Evolutionary conservation across 2,888 invertebrate genomes (phyloP).

Genomic region (Dyspetes luteomarginatus): DNA sequence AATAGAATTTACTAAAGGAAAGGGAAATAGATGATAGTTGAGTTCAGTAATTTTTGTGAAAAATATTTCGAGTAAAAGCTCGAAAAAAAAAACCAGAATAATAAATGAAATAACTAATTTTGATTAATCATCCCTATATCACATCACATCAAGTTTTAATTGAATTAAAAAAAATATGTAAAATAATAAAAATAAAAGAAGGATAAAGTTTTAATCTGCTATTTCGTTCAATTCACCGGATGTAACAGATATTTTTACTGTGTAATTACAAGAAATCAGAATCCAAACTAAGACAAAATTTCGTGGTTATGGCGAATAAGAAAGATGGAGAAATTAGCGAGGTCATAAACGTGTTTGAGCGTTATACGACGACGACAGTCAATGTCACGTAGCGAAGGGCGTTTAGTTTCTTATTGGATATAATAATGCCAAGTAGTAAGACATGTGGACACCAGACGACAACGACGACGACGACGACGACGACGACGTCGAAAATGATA

Average conservation of each 20-base stretch:
- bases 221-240: neutral
- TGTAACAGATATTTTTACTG: neutral
- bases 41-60: no score
- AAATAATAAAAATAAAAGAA: no score
- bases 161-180: no score
- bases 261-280: neutral
- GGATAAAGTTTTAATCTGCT: no score
- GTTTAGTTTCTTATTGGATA: constrained; percentile 75
- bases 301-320: constrained; percentile 26
- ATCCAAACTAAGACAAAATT: neutral
- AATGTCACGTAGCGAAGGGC: constrained; percentile 75
- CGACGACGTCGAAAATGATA: constrained; percentile 38
- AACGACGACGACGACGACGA: constrained; percentile 34
- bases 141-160: no score
- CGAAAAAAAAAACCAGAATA: no score
- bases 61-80: no score
- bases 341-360: constrained; percentile 52
- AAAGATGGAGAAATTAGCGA: constrained; percentile 63
- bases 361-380: constrained; percentile 62
- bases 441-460: constrained; percentile 80
- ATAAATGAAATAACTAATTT: no score
- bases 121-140: no score
- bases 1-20: no score
- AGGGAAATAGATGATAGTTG: no score
- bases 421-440: constrained; percentile 74